Evolutionary conservation across 2,888 invertebrate genomes (phyloP).

Genomic region (Phortica magna): DNA sequence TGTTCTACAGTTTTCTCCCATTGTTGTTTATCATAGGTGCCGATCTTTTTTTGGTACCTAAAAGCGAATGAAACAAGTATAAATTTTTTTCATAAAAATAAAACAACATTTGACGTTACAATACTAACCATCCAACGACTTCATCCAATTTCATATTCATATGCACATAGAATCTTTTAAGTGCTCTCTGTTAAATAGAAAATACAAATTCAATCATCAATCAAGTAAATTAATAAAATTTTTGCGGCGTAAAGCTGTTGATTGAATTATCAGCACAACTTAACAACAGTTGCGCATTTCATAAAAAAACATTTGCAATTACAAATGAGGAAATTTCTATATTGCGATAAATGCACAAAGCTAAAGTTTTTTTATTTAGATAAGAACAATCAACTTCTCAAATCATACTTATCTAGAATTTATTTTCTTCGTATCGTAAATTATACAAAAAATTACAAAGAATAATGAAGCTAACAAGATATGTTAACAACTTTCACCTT

Average conservation of each 20-base stretch:
- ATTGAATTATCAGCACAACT: not conserved
- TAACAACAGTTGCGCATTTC: not conserved
- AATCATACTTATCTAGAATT: too few species aligned
- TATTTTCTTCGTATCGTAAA: too few species aligned
- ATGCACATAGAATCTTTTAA: constrained; percentile 64
- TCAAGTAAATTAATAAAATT: constrained; percentile 30
- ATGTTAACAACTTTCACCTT: constrained; percentile 69
- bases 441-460: too few species aligned
- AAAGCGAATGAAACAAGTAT: constrained; percentile 41
- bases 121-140: constrained; percentile 77
- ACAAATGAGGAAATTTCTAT: not conserved
- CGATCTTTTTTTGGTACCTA: constrained; percentile 97
- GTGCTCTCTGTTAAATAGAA: constrained; percentile 45
- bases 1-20: constrained; percentile 98
- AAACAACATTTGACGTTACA: constrained; percentile 1
- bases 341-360: not conserved
- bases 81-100: not conserved
- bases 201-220: constrained; percentile 29
- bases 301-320: not conserved
- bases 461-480: constrained; percentile 16
- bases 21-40: constrained; percentile 97
- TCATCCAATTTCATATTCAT: constrained; percentile 78
- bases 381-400: not conserved
- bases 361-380: not conserved
- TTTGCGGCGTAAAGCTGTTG: constrained; percentile 37